A percentile compares a stretch with the other conserved stretches of the same genome.
phyloP scores from a whole-genome alignment of 1,140 invertebrate genomes.

The Zaprionus tsacasi region DNA sequence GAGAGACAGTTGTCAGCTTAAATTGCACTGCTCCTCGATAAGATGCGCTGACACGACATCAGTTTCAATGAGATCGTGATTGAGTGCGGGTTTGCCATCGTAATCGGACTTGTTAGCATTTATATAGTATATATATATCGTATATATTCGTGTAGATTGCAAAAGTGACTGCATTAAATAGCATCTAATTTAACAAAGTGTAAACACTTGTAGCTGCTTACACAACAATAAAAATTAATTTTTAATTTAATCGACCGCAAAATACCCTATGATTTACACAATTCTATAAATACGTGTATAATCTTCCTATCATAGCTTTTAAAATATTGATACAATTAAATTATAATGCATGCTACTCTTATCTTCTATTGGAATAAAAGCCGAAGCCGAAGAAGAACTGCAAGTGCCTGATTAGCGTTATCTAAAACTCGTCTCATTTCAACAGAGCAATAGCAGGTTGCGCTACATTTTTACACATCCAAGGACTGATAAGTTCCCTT shows the following conservation, averaged over 20 bases:
- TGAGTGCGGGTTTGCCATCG: background rate
- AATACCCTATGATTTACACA: background rate
- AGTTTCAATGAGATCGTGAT: background rate
- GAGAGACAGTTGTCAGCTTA: background rate
- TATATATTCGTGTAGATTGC: background rate
- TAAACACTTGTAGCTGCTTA: background rate
- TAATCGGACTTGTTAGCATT: background rate
- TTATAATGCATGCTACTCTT: background rate
- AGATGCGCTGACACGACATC: background rate
- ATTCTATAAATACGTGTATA: background rate
- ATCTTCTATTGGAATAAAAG: background rate
- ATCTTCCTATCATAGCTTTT: background rate
- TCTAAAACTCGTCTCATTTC: conserved; percentile 3
- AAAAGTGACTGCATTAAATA: background rate
- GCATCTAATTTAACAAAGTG: conserved; percentile 1
- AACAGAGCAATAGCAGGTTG: conserved; percentile 1
- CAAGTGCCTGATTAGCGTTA: background rate
- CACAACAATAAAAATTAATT: background rate
- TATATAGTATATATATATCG: no score
- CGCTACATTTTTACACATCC: background rate
- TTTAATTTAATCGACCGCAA: background rate
- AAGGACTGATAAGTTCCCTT: conserved; percentile 1
- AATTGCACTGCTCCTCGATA: background rate
- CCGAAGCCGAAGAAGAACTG: background rate
- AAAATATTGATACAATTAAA: background rate